Base-by-base conservation (phyloP, 2,113 vertebrate species). In the Cottus gobio region DNA sequence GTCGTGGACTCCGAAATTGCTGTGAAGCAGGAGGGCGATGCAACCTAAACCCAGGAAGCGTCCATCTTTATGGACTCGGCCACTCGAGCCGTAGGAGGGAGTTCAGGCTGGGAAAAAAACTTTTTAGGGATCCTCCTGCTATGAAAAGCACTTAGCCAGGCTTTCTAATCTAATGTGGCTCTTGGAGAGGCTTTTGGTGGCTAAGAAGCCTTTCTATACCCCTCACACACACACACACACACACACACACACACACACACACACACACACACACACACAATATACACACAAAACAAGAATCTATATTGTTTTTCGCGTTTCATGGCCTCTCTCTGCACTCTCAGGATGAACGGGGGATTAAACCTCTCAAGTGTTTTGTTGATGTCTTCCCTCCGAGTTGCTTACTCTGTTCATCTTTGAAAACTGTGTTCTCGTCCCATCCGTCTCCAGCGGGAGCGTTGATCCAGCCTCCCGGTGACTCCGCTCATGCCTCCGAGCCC, bases 71-170 rank as follows among this genome's bases (percentile, higher is more conserved):
- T 66, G 60, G n/a, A n/a, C 56, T 79, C 0, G 15, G 77, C 77
- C 77, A 85, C 79, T 39, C 58, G 60, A 77, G 71, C 62, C 1
- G 4, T 44, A 63, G 70, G 36, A 74, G 61, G 26, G 13, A 78
- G 36, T 82, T 73, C 5, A 1, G 58, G 11, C 39, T n/a, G n/a
- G n/a, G n/a, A 54, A 61, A 85, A 85, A 76, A 61, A 18, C 4
- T 77, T 81, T 85, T 79, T 65, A 63, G 64, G 56, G 48, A 71
- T 75, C 44, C 0, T 24, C 36, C 26, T 69, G 52, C 24, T 22
- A 74, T 58, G 74, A 71, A 79, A 82, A 85, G 84, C 91, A 90
- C 86, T 90, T 81, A 90, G 78, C 64, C 75, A 36, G 66, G 42
- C 79, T 65, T 57, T 79, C 73, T 84, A 78, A 81, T 86, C 78